Base-by-base conservation (phyloP, 2,797 vertebrate species). In the Delichon dasypus region DNA sequence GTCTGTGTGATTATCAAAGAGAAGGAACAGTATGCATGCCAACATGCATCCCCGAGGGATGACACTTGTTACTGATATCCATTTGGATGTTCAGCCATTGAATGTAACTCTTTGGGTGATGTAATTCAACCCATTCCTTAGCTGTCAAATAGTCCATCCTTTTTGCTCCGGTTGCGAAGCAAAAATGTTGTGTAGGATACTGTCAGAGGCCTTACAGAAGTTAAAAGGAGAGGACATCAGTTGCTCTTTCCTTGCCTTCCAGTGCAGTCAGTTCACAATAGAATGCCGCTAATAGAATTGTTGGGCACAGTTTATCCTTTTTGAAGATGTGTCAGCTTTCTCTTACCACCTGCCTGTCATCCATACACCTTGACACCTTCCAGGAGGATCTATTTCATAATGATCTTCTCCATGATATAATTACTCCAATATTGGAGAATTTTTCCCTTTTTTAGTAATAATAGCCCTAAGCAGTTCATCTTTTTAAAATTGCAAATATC, bases 11-110 rank as follows among this genome's bases (percentile, higher is more conserved):
- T 71, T 62, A 2, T 13, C 1, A 2, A 32, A 58, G 27, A 47
- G 21, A 23, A 1, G 32, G 18, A 77, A 6, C 30, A 44, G 7
- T 40, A 18, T 4, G 1, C 3, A 7, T 76, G 11, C 21, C 7
- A 21, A 0, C 34, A 29, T 0, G 0, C 1, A 29, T 12, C 18
- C 13, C 3, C 60, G 45, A 38, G 44, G 23, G 27, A 36, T 30
- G 42, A 10, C 19, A 10, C 10, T 68, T 67, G 3, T 54, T 85
- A 21, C 25, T 40, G 4, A 51, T 70, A 6, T 45, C 26, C 18
- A 7, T 73, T 61, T 57, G 19, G 30, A 27, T 3, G 2, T 16
- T 32, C 32, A 93, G 22, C 18, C 2, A 9, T 27, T 81, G 36
- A 62, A 22, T n/a, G 8, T 38, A 50, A 6, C 29, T 61, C 26